Evolutionary conservation across 2,797 vertebrate species (phyloP).

Genomic region (Acomys russatus): DNA sequence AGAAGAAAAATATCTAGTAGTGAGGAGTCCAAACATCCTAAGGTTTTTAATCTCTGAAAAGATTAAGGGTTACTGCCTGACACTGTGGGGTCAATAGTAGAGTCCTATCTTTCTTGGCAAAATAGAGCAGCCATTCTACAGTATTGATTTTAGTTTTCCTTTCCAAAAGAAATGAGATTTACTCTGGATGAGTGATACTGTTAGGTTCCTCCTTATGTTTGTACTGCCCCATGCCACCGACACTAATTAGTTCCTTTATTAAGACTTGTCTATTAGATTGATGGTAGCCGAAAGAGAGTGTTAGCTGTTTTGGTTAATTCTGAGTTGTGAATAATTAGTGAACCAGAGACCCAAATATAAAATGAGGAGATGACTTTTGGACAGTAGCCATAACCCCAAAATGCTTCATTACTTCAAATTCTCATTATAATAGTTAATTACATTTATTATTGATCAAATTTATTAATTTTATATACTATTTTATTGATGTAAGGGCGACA

Average conservation of each 20-base stretch:
- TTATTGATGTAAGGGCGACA: not conserved
- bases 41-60: not conserved
- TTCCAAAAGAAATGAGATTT: slow-evolving; percentile 8
- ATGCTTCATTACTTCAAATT: slow-evolving; percentile 51
- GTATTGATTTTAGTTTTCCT: slow-evolving; percentile 18
- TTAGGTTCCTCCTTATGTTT: slow-evolving; percentile 6
- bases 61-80: not conserved
- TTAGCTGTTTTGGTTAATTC: slow-evolving; percentile 52
- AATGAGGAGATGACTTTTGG: not conserved
- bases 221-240: not conserved
- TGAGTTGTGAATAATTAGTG: slow-evolving; percentile 22
- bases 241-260: slow-evolving; percentile 57
- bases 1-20: slow-evolving; percentile 1
- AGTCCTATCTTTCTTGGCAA: slow-evolving; percentile 7
- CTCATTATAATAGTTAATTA: slow-evolving; percentile 29
- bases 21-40: not conserved
- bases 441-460: slow-evolving; percentile 34
- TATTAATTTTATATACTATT: slow-evolving; percentile 1
- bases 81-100: not conserved
- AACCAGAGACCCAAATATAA: slow-evolving; percentile 32
- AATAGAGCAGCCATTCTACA: not conserved
- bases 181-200: not conserved
- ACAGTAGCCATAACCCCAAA: slow-evolving; percentile 54
- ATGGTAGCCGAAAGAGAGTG: not conserved
- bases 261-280: slow-evolving; percentile 23